phyloP scores from a whole-genome alignment of 2,888 invertebrate genomes.

The Pseudococcus viburni region DNA sequence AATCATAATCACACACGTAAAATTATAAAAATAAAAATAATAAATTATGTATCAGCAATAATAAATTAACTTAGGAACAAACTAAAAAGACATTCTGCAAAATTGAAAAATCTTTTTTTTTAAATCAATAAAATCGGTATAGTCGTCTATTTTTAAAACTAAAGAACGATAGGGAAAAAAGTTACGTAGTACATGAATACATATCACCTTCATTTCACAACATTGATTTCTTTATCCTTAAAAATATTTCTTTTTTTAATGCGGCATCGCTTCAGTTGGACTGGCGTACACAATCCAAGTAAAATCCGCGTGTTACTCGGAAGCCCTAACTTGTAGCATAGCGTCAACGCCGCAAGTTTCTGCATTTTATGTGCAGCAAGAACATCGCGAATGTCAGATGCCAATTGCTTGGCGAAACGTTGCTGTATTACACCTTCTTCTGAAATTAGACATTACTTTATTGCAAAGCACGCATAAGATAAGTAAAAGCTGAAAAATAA shows the following conservation, averaged over 20 bases:
- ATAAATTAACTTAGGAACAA: too few relatives aligned
- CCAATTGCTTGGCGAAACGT: not conserved
- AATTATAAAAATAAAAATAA: too few relatives aligned
- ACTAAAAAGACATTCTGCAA: too few relatives aligned
- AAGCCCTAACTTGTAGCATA: not conserved
- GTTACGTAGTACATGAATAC: not conserved
- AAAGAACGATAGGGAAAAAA: not conserved
- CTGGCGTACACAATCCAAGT: not conserved
- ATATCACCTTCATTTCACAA: not conserved
- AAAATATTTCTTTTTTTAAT: not conserved
- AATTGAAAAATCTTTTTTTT: too few relatives aligned
- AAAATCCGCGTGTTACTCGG: not conserved
- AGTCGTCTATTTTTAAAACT: too few relatives aligned
- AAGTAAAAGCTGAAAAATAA: not conserved
- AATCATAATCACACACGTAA: too few relatives aligned
- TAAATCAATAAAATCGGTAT: too few relatives aligned
- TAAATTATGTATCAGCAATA: too few relatives aligned
- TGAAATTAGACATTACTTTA: not conserved
- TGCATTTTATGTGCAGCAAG: not conserved
- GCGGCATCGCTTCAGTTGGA: not conserved
- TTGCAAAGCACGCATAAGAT: not conserved
- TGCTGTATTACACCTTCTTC: not conserved
- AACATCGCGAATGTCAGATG: not conserved
- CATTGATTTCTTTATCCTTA: not conserved
- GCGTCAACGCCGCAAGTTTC: not conserved